Conservation (phyloP, 2,113 vertebrate species). For the Colaptes auratus region DNA sequence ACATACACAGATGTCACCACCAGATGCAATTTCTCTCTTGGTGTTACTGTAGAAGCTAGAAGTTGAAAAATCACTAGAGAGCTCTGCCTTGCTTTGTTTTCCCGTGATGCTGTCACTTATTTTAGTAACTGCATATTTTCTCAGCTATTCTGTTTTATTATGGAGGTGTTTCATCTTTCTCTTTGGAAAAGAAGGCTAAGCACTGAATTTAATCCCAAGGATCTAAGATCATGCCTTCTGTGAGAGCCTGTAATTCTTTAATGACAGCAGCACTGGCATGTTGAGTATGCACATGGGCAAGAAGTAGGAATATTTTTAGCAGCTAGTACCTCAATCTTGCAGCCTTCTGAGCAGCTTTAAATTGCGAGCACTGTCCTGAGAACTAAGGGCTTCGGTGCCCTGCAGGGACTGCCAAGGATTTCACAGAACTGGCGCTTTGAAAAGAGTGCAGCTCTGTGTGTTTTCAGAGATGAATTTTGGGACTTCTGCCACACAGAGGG, state of each 20-base stretch:
- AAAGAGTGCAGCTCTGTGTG: conserved; percentile 29
- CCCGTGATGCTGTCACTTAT: not conserved
- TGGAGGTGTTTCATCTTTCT: conserved; percentile 10
- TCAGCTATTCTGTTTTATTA: conserved; percentile 10
- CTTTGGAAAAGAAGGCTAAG: conserved; percentile 33
- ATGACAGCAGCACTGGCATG: not conserved
- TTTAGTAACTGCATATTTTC: conserved; percentile 7
- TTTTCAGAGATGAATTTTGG: conserved; percentile 57
- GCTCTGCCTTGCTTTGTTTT: not conserved
- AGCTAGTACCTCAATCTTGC: not conserved
- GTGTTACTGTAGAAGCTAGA: not conserved
- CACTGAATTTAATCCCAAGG: conserved; percentile 12
- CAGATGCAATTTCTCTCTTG: conserved; percentile 18
- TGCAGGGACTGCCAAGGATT: conserved; percentile 37
- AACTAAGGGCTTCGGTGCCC: conserved; percentile 24
- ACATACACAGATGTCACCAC: conserved; percentile 22
- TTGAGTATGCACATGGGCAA: not conserved
- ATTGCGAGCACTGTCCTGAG: conserved; percentile 22
- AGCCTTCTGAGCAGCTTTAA: conserved; percentile 28
- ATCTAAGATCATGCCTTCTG: not conserved
- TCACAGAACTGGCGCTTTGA: conserved; percentile 18
- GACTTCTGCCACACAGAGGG: conserved; percentile 37
- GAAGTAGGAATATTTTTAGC: not conserved
- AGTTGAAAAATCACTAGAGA: not conserved
- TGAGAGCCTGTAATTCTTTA: conserved; percentile 28